Percentiles rank a stretch among this genome's conserved stretches.
phyloP scores from a whole-genome alignment of 1,140 invertebrate species.

The Planococcus citri region DNA sequence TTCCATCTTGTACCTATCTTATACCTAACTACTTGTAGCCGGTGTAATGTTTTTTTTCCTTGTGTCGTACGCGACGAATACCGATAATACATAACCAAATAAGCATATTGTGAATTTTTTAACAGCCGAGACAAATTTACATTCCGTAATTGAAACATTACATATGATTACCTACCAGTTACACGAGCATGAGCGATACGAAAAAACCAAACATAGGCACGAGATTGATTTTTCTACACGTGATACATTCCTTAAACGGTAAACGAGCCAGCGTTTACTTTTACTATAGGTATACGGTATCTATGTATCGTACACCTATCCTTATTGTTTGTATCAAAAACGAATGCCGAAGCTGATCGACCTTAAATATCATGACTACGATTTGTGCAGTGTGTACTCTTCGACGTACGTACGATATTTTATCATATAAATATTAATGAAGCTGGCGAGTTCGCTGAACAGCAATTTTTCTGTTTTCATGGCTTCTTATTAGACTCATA shows the following conservation, averaged over 20 bases:
- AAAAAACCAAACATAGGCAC: neutral
- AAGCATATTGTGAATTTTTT: too few species aligned
- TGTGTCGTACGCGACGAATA: neutral
- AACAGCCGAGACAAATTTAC: neutral
- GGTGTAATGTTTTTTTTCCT: neutral
- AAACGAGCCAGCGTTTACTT: neutral
- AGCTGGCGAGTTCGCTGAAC: too few species aligned
- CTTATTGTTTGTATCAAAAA: neutral
- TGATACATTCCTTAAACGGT: neutral
- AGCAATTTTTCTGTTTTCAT: too few species aligned
- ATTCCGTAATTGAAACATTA: conserved; percentile 4
- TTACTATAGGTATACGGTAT: neutral
- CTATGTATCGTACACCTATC: too few species aligned
- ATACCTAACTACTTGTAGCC: too few species aligned
- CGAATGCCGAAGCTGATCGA: neutral
- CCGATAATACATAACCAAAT: too few species aligned
- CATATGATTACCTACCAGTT: neutral
- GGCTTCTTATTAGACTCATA: too few species aligned
- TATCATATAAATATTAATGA: conserved; percentile 1
- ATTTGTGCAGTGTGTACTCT: neutral
- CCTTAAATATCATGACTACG: neutral
- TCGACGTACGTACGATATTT: too few species aligned
- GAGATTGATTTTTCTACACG: neutral
- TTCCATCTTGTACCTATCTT: neutral
- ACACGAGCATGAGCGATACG: neutral